phyloP scores from a whole-genome alignment of 2,113 vertebrate species.

The Haemorhous mexicanus region DNA sequence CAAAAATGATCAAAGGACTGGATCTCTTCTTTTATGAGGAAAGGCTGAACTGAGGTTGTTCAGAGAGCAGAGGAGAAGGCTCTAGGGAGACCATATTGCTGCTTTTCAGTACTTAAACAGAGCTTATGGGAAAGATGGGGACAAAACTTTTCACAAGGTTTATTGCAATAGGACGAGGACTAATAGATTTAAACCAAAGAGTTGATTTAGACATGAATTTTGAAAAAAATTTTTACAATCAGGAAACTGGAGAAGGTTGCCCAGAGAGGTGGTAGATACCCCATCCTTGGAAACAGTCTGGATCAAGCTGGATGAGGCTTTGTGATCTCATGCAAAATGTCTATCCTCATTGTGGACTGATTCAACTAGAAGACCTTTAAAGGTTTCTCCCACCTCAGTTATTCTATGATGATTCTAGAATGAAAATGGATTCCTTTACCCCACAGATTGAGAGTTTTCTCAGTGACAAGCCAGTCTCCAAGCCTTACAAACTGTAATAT shows the following conservation, averaged over 20 bases:
- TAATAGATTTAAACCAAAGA: background rate
- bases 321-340: background rate
- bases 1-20: background rate
- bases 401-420: background rate
- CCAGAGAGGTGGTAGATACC: too few species aligned
- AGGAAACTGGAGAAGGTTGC: background rate
- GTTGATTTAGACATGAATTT: background rate
- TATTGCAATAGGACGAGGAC: background rate
- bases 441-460: accelerated
- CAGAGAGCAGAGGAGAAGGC: background rate
- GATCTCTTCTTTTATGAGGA: background rate
- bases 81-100: accelerated
- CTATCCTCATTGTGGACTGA: accelerated
- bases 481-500: background rate
- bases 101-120: background rate
- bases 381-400: background rate
- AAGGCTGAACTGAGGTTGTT: background rate
- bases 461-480: background rate
- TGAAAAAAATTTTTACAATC: background rate
- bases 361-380: background rate
- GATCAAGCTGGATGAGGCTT: background rate
- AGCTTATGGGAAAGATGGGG: background rate
- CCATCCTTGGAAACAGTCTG: background rate
- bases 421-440: background rate
- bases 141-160: background rate